A percentile compares a stretch with the other conserved stretches of the same genome.
Evolutionary conservation across 2,113 vertebrate genomes (phyloP).

Genomic region (Pelodiscus sinensis): DNA sequence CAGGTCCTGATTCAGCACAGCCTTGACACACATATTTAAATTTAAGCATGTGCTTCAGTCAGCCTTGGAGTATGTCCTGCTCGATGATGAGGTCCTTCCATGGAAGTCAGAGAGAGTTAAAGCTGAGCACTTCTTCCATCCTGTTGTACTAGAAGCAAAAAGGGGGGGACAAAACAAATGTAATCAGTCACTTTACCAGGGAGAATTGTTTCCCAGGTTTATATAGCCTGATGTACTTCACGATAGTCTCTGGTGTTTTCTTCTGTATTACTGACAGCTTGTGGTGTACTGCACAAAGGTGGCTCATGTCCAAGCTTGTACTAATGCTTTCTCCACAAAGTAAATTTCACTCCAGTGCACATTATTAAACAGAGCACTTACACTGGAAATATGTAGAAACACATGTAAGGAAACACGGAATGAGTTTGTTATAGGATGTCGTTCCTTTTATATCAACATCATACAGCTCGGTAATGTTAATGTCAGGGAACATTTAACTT

Average conservation of each 20-base stretch:
- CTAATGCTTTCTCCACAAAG: background rate
- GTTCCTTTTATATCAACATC: background rate
- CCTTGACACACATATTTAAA: background rate
- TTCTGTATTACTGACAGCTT: background rate
- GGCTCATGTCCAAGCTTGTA: background rate
- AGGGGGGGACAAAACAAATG: background rate
- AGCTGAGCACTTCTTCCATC: background rate
- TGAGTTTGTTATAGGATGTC: background rate
- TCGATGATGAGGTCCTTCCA: background rate
- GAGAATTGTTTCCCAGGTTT: background rate
- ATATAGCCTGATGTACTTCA: background rate
- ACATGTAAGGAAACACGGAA: background rate
- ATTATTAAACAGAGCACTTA: background rate
- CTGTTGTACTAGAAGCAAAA: background rate
- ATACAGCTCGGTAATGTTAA: background rate
- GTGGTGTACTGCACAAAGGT: background rate
- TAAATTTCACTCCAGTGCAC: background rate
- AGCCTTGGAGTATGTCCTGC: background rate
- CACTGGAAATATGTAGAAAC: background rate
- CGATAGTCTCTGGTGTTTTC: background rate
- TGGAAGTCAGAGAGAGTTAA: background rate
- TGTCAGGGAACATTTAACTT: conserved; percentile 7
- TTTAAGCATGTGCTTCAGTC: background rate
- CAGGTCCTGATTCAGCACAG: background rate
- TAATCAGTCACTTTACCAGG: background rate